Conservation (phyloP, 2,113 vertebrate species). For the Crotalus horridus region DNA sequence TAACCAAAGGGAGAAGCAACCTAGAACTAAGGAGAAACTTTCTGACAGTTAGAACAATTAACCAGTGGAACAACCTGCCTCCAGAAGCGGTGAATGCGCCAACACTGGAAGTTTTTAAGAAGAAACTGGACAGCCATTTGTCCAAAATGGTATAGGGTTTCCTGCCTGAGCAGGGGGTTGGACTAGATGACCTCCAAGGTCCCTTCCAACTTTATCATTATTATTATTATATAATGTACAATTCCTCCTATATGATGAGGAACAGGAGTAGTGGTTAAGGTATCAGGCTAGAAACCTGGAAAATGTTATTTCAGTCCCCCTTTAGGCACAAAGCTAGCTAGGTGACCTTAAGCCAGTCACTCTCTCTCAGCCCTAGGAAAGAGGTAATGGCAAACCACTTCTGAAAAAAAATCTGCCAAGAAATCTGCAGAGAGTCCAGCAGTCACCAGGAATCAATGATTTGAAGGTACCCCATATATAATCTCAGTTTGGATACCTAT, state of each 20-base stretch:
- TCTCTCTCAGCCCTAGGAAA: not conserved
- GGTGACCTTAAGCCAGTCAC: not conserved
- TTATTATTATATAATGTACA: not conserved
- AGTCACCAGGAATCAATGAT: not conserved
- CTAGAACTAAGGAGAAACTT: too few relatives aligned
- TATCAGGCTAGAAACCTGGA: not conserved
- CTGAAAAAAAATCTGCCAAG: not conserved
- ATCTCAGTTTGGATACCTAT: not conserved
- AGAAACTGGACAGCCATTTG: too few relatives aligned
- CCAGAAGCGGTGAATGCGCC: too few relatives aligned
- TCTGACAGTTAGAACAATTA: too few relatives aligned
- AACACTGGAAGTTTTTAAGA: too few relatives aligned
- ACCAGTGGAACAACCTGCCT: too few relatives aligned
- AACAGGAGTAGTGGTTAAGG: not conserved
- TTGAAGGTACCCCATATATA: not conserved
- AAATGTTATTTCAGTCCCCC: not conserved
- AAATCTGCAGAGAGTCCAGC: not conserved
- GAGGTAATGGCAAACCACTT: not conserved
- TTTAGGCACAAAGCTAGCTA: not conserved
- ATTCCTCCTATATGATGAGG: not conserved
- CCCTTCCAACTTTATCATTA: too few relatives aligned
- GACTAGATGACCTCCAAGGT: too few relatives aligned
- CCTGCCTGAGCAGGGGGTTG: too few relatives aligned
- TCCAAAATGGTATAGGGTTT: too few relatives aligned
- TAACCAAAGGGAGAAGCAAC: too few relatives aligned